Evolutionary conservation across 2,797 vertebrate species (phyloP).

Genomic region (Gastrophryne carolinensis): DNA sequence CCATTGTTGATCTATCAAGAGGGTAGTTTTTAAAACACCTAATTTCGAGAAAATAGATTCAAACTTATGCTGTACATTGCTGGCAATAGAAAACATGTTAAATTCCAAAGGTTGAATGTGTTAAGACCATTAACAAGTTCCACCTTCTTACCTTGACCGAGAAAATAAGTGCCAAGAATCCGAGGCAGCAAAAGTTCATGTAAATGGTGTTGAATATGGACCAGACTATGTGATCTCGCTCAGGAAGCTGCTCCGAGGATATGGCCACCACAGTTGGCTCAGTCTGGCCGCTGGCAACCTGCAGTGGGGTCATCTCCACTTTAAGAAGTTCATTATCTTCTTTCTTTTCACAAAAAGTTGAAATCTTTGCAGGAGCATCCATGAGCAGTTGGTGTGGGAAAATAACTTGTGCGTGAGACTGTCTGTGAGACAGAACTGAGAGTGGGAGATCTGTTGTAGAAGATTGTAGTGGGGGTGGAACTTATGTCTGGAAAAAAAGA

Average conservation of each 20-base stretch:
- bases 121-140: too few relatives aligned
- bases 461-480: background rate
- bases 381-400: background rate
- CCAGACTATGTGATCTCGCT: conserved; percentile 78
- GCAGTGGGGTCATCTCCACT: conserved; percentile 10
- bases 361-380: background rate
- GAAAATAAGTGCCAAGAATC: conserved; percentile 80
- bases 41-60: too few relatives aligned
- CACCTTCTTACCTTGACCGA: conserved; percentile 77
- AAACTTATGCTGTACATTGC: too few relatives aligned
- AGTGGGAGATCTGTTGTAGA: too few relatives aligned
- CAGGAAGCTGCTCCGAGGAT: conserved; percentile 57
- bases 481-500: background rate
- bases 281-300: background rate
- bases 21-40: too few relatives aligned
- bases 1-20: too few relatives aligned
- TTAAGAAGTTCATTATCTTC: background rate
- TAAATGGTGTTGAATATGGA: conserved; percentile 81
- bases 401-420: background rate
- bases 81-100: too few relatives aligned
- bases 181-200: conserved; percentile 82
- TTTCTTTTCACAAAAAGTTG: background rate
- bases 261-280: conserved; percentile 19
- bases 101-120: too few relatives aligned
- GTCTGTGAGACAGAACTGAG: background rate